Percentiles rank a stretch among this genome's conserved stretches.
Evolutionary conservation across 2,113 vertebrate genomes (phyloP).

Genomic region (Eidolon helvum): DNA sequence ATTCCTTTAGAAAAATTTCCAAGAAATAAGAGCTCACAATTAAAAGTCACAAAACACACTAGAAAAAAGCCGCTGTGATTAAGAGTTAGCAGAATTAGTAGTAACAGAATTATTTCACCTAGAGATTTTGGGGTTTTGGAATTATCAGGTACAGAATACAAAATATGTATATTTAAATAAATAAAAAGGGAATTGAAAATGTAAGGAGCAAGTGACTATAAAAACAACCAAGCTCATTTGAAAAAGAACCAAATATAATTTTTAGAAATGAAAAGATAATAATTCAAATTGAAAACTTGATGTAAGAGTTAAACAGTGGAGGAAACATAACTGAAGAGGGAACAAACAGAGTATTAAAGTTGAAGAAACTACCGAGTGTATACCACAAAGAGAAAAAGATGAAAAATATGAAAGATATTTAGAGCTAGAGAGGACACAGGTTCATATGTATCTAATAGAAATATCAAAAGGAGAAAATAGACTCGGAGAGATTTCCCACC

Average conservation of each 20-base stretch:
- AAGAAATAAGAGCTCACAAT: not conserved
- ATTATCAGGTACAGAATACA: not conserved
- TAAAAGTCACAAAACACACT: not conserved
- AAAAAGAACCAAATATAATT: not conserved
- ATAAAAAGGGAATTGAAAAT: not conserved
- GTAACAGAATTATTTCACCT: not conserved
- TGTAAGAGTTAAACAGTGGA: not conserved
- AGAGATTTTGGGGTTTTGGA: not conserved
- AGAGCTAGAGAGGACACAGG: not conserved
- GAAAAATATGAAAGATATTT: not conserved
- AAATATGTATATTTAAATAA: not conserved
- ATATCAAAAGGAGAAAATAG: not conserved
- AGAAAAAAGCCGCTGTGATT: not conserved
- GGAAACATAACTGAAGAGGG: not conserved
- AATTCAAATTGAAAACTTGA: not conserved
- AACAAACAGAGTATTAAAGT: not conserved
- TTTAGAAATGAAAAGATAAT: slow-evolving; percentile 3
- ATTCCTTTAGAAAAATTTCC: not conserved
- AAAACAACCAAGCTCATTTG: not conserved
- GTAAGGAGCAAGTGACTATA: not conserved
- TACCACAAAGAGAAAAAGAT: not conserved
- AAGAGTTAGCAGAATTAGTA: not conserved
- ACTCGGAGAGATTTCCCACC: not conserved
- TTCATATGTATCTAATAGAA: not conserved
- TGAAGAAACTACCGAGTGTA: not conserved